Percentiles rank a stretch among this genome's conserved stretches.
Evolutionary conservation across 2,888 invertebrate species (phyloP).

Genomic region (Lampropteryx suffumata): DNA sequence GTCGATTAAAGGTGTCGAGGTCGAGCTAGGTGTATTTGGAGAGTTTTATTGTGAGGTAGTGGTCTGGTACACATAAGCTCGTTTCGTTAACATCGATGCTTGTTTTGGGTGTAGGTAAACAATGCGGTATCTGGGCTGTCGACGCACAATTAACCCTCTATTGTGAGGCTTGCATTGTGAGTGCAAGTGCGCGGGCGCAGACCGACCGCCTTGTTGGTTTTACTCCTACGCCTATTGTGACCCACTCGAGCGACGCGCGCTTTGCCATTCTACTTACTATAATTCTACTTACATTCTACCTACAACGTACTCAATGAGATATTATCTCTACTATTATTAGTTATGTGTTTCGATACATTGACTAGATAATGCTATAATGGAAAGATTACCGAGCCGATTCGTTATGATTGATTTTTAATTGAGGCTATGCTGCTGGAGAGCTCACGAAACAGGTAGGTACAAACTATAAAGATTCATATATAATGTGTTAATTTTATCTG

Average conservation of each 20-base stretch:
- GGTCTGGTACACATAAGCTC: constrained; percentile 9
- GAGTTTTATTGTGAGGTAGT: constrained; percentile 39
- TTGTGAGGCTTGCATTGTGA: constrained; percentile 63
- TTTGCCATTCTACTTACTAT: constrained; percentile 61
- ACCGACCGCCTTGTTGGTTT: constrained; percentile 57
- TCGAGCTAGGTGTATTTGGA: constrained; percentile 9
- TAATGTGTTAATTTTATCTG: too few species aligned
- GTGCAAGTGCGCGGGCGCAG: constrained; percentile 62
- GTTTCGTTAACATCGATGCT: constrained; percentile 45
- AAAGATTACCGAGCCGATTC: constrained; percentile 41
- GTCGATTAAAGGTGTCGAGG: constrained; percentile 38
- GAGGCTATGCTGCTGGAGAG: background rate
- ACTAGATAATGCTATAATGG: constrained; percentile 62
- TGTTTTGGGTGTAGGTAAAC: constrained; percentile 50
- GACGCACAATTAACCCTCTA: constrained; percentile 77
- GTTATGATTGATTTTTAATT: constrained; percentile 55
- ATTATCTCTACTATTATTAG: constrained; percentile 70
- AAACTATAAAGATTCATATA: too few species aligned
- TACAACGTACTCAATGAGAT: constrained; percentile 59
- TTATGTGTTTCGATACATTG: constrained; percentile 58
- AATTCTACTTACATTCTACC: too few species aligned
- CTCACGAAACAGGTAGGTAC: constrained; percentile 5
- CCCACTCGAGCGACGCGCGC: constrained; percentile 59
- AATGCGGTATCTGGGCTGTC: constrained; percentile 67
- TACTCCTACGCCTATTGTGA: constrained; percentile 78